Evolutionary conservation across 2,888 invertebrate genomes (phyloP).

Genomic region (Xanthostigma xanthostigma): DNA sequence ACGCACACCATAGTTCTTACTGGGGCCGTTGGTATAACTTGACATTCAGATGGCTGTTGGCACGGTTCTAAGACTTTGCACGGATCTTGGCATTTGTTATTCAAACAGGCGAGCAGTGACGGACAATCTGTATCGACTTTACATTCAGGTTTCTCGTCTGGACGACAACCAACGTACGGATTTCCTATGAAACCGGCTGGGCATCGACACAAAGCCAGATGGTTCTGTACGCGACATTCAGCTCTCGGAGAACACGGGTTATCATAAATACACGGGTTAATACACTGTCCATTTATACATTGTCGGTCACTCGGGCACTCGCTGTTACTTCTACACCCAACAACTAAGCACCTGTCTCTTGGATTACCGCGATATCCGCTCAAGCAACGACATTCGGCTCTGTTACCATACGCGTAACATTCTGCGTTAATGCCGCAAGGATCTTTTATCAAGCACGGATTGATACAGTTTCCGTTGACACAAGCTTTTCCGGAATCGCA

Average conservation of each 20-base stretch:
- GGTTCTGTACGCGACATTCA: constrained; percentile 67
- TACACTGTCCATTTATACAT: constrained; percentile 74
- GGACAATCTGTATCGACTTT: constrained; percentile 72
- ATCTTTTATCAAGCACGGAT: constrained; percentile 67
- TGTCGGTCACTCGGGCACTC: constrained; percentile 77
- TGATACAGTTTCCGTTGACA: constrained; percentile 70
- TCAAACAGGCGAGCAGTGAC: constrained; percentile 62
- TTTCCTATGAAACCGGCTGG: constrained; percentile 60
- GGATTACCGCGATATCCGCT: constrained; percentile 72
- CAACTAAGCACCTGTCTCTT: constrained; percentile 53
- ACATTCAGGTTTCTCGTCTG: constrained; percentile 61
- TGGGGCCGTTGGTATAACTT: constrained; percentile 66
- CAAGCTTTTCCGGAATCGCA: constrained; percentile 74
- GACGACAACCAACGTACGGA: constrained; percentile 65
- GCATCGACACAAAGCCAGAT: constrained; percentile 75
- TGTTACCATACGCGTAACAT: constrained; percentile 58
- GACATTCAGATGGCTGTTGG: constrained; percentile 61
- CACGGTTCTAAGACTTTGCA: constrained; percentile 68
- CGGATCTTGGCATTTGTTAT: constrained; percentile 69
- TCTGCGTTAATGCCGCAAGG: constrained; percentile 73
- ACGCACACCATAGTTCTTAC: constrained; percentile 81
- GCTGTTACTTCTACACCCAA: constrained; percentile 73
- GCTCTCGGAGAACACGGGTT: constrained; percentile 65
- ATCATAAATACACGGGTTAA: constrained; percentile 66
- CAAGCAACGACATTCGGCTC: constrained; percentile 64